These are phyloP conservation scores for Monomorium pharaonis DNA, from an alignment of 1,140 invertebrate genomes.

Conservation along the genomic window DNA sequence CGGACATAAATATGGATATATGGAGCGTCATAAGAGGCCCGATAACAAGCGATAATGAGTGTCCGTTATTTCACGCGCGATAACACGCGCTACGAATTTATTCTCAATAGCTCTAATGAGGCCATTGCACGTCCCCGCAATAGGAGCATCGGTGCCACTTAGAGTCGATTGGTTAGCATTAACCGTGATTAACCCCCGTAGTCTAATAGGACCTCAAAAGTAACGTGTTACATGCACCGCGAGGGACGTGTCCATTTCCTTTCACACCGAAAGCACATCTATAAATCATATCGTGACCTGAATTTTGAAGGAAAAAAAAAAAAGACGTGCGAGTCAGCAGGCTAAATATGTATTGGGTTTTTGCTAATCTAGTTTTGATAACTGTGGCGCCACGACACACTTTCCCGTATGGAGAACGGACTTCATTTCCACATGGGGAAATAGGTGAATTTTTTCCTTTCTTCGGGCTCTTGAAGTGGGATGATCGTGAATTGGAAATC, in stretches of 20 bases:
- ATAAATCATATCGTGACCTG: slow-evolving; percentile 39
- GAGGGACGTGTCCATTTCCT: neutral
- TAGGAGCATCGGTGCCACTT: slow-evolving; percentile 41
- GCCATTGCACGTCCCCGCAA: neutral
- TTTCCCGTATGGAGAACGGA: neutral
- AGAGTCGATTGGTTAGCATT: slow-evolving; percentile 40
- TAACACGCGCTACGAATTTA: slow-evolving; percentile 36
- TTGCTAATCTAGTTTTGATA: slow-evolving; percentile 40
- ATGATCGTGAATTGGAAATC: neutral
- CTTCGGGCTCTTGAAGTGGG: neutral
- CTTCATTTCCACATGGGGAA: neutral
- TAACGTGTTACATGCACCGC: neutral
- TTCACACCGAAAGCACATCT: neutral
- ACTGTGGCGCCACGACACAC: neutral
- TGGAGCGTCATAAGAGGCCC: slow-evolving; percentile 9
- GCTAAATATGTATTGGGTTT: slow-evolving; percentile 43
- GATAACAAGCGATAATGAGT: slow-evolving; percentile 34
- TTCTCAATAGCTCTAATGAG: neutral
- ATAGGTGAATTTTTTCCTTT: neutral
- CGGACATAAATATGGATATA: slow-evolving; percentile 43
- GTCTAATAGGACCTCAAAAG: neutral
- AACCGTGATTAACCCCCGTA: slow-evolving; percentile 27
- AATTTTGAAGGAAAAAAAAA: too few relatives aligned
- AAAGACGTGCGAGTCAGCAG: slow-evolving; percentile 26
- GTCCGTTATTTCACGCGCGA: slow-evolving; percentile 17